Base-by-base conservation (phyloP, 2,113 vertebrate genomes). In the Misgurnus anguillicaudatus region DNA sequence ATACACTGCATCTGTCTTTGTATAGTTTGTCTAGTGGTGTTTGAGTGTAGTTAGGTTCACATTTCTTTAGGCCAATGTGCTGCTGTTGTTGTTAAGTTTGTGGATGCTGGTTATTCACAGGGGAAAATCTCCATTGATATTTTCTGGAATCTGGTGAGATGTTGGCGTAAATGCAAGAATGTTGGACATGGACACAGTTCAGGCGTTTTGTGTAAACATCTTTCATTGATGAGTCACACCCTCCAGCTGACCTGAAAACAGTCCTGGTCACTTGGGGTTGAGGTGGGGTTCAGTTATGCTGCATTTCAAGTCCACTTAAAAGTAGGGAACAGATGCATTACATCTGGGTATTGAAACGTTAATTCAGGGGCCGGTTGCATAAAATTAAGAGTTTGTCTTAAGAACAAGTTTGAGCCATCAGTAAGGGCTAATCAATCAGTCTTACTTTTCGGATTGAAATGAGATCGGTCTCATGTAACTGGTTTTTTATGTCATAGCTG, bases 21-120 rank as follows among this genome's bases (percentile, higher is more conserved):
- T 85, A 85, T 87, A 84, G 82, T 89, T 83, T 66, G 82, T 84
- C 82, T 70, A 41, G 75, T 80, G 75, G 64, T 47, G 73, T 84
- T 86, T 87, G 80, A 85, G 90, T 89, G 24, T 31, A 31, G 2
- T 31, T 87, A 85, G 89, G 88, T 84, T 90, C 89, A 88, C 90
- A 92, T 92, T 92, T 90, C 88, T 89, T 84, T 85, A 87, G 84
- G 85, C 85, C 79, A 66, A 66, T 84, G 88, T 90, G 89, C 90
- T 90, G 86, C 87, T 90, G 83, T 91, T 89, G 83, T 90, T 89
- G 87, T 87, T 90, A 89, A 86, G 83, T 90, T 88, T 86, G 88
- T 89, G 87, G 86, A 88, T 87, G 80, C 86, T 87, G 84, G 87
- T 88, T 89, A 87, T 89, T 84, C 86, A 81, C 70, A 90, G 85